Conservation (phyloP, 1,140 invertebrate genomes). For the Zophobas morio region DNA sequence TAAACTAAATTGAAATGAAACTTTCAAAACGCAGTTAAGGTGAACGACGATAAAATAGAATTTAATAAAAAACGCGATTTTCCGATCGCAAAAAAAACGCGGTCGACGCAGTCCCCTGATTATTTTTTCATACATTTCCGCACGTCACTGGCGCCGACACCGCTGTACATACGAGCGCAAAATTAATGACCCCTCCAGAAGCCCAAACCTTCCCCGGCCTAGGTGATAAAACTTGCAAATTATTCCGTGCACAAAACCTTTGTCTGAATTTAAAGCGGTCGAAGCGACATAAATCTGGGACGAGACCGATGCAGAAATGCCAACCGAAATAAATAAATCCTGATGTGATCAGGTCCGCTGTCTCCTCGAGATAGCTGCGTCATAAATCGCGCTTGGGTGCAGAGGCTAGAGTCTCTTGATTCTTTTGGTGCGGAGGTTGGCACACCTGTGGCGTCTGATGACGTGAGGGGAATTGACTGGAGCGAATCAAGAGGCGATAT, state of each 20-base stretch:
- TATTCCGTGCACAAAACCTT: conserved; percentile 31
- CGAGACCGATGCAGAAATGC: conserved; percentile 29
- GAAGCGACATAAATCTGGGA: conserved; percentile 22
- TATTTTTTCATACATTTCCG: neutral
- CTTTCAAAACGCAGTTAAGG: conserved; percentile 35
- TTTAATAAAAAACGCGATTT: conserved; percentile 2
- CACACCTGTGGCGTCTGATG: conserved; percentile 26
- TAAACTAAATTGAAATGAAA: conserved; percentile 26
- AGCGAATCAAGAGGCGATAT: conserved; percentile 12
- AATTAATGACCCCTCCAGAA: neutral
- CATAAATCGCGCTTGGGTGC: conserved; percentile 12
- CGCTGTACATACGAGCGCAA: neutral
- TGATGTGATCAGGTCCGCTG: conserved; percentile 23
- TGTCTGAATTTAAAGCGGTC: conserved; percentile 15
- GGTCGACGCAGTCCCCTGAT: too few species aligned
- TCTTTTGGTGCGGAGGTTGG: neutral
- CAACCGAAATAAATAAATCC: conserved; percentile 29
- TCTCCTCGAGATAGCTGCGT: conserved; percentile 17
- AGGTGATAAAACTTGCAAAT: conserved; percentile 32
- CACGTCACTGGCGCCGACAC: neutral
- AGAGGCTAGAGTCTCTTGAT: too few species aligned
- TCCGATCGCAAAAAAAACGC: neutral
- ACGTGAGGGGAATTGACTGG: conserved; percentile 27
- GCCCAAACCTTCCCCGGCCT: neutral
- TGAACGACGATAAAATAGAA: conserved; percentile 2